A percentile compares a stretch with the other conserved stretches of the same genome.
phyloP scores from a whole-genome alignment of 1,140 invertebrate species.

The Akabosia matsudoensis region DNA sequence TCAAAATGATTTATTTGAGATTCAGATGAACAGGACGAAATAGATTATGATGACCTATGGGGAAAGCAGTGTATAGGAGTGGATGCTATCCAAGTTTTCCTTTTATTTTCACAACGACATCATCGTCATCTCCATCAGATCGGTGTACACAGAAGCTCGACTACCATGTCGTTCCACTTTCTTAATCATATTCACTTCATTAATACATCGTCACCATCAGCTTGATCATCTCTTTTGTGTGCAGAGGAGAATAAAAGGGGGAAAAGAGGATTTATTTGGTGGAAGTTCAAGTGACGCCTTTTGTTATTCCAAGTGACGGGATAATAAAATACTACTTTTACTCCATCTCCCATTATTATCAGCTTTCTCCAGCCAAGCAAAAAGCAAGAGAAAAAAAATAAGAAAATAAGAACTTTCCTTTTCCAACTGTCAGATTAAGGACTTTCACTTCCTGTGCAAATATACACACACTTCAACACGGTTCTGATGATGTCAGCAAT shows the following conservation, averaged over 20 bases:
- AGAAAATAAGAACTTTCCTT: not conserved
- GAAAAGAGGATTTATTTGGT: not conserved
- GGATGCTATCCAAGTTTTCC: not conserved
- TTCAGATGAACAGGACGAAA: not conserved
- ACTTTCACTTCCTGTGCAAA: not conserved
- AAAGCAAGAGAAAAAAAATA: not conserved
- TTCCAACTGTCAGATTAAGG: not conserved
- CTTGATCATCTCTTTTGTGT: not conserved
- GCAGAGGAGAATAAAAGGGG: not conserved
- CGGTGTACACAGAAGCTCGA: not conserved
- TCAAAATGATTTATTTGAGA: not conserved
- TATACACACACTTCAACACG: not conserved
- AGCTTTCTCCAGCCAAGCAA: slow-evolving; percentile 12
- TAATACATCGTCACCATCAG: slow-evolving; percentile 3
- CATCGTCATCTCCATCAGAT: not conserved
- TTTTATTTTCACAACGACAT: not conserved
- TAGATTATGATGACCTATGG: not conserved
- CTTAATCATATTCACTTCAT: slow-evolving; percentile 19
- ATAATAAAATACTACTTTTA: not conserved
- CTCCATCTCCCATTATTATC: not conserved
- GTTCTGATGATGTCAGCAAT: not conserved
- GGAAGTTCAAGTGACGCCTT: not conserved
- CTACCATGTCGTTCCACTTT: not conserved
- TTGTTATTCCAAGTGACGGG: slow-evolving; percentile 16
- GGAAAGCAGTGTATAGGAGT: not conserved